A percentile compares a stretch with the other conserved stretches of the same genome.
Conservation (phyloP, 2,113 vertebrate genomes). For the Hippolais icterina region DNA sequence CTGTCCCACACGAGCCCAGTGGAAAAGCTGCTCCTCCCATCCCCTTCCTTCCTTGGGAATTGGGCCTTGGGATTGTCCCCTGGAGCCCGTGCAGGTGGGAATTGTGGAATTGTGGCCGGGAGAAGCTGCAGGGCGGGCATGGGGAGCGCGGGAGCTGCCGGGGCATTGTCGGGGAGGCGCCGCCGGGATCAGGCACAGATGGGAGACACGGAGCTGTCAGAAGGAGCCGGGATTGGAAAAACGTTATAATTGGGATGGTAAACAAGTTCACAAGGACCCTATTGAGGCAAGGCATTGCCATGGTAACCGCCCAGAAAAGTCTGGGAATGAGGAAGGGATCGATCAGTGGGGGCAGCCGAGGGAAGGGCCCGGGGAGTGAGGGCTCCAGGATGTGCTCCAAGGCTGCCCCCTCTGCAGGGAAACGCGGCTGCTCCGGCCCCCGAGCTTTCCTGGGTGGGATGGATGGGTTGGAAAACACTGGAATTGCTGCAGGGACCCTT, state of each 20-base stretch:
- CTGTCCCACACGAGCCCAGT: neutral
- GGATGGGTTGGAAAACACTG: fast-evolving
- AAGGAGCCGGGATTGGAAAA: constrained; percentile 36
- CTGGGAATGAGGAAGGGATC: constrained; percentile 24
- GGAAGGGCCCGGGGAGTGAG: neutral
- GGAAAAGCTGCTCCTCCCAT: neutral
- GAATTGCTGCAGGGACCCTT: too few species aligned
- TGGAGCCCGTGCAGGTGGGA: too few species aligned
- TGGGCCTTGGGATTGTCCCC: too few species aligned
- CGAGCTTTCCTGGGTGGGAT: fast-evolving
- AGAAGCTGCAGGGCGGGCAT: neutral
- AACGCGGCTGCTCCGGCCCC: neutral
- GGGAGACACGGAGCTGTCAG: constrained; percentile 58
- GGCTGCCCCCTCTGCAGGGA: too few species aligned
- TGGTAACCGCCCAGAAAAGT: constrained; percentile 63
- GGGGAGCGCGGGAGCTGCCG: neutral
- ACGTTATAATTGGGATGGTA: constrained; percentile 62
- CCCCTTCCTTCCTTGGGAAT: neutral
- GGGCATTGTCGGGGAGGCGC: neutral
- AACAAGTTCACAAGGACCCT: constrained; percentile 67
- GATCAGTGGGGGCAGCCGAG: neutral
- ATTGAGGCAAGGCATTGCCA: constrained; percentile 59
- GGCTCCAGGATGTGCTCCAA: neutral
- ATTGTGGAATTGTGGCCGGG: neutral
- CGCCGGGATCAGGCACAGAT: constrained; percentile 55